These are phyloP conservation scores for Atopsyche davidsoni DNA, from an alignment of 1,140 invertebrate genomes.

Conservation along the genomic window DNA sequence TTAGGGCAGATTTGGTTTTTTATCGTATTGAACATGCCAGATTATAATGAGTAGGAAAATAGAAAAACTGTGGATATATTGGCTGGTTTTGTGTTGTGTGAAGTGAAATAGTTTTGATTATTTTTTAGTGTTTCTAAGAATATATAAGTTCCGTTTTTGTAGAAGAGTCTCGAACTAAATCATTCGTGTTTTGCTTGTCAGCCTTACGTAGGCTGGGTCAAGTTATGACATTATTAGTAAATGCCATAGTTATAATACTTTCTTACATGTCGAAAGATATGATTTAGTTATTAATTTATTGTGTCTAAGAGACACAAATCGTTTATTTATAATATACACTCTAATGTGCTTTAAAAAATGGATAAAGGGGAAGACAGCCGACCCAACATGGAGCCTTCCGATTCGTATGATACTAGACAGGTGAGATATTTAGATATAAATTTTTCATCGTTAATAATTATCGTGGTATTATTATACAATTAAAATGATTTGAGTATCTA, in stretches of 20 bases:
- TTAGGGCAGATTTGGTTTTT: conserved; percentile 14
- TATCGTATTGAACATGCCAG: conserved; percentile 10
- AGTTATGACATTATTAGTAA: conserved; percentile 20
- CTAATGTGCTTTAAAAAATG: conserved; percentile 21
- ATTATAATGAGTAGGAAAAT: too few relatives aligned
- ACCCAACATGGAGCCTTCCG: conserved; percentile 26
- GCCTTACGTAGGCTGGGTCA: conserved; percentile 22
- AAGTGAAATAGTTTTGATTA: too few relatives aligned
- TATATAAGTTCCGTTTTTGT: too few relatives aligned
- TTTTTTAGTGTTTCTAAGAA: too few relatives aligned
- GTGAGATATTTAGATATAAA: too few relatives aligned
- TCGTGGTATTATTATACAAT: too few relatives aligned
- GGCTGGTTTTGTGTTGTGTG: too few relatives aligned
- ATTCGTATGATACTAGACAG: conserved; percentile 29
- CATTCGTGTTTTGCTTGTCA: conserved; percentile 21
- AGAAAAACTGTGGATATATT: too few relatives aligned
- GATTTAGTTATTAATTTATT: conserved; percentile 7
- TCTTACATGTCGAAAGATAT: conserved; percentile 2
- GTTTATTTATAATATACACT: conserved; percentile 11
- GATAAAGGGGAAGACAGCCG: conserved; percentile 20
- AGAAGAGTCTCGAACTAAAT: too few relatives aligned
- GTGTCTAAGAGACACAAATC: neutral
- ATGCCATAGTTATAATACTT: conserved; percentile 8
- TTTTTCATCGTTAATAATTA: too few relatives aligned
- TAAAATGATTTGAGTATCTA: too few relatives aligned